Evolutionary conservation across 2,888 invertebrate species (phyloP).

Genomic region (Erebia epiphron): DNA sequence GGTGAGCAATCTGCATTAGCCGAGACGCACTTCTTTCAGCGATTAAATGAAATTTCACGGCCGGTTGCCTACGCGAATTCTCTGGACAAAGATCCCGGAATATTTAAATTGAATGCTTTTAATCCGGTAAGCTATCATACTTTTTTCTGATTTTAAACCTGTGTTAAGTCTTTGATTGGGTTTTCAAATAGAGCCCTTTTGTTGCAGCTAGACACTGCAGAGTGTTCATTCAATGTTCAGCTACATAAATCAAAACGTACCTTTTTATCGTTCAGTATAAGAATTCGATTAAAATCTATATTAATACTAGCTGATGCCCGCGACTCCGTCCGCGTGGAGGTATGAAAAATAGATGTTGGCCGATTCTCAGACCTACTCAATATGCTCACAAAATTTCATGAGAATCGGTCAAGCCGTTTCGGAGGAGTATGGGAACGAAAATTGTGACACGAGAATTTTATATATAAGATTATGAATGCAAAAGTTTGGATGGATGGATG

Average conservation of each 20-base stretch:
- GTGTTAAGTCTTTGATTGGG: slow-evolving; percentile 35
- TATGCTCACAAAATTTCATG: too few relatives aligned
- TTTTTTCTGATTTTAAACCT: slow-evolving; percentile 34
- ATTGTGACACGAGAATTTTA: too few relatives aligned
- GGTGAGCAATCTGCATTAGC: slow-evolving; percentile 76
- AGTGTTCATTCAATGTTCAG: slow-evolving; percentile 1
- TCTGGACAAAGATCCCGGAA: slow-evolving; percentile 75
- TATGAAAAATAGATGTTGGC: too few relatives aligned
- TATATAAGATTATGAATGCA: too few relatives aligned
- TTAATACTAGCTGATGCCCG: too few relatives aligned
- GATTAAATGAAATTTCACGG: slow-evolving; percentile 81
- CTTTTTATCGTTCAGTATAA: neutral
- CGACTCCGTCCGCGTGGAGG: too few relatives aligned
- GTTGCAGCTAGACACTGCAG: slow-evolving; percentile 26
- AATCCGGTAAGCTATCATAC: slow-evolving; percentile 53
- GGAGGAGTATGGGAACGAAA: too few relatives aligned
- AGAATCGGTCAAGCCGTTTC: too few relatives aligned
- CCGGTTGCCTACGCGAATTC: slow-evolving; percentile 71
- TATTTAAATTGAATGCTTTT: slow-evolving; percentile 76
- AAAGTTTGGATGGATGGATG: too few relatives aligned
- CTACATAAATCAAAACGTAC: neutral
- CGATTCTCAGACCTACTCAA: too few relatives aligned
- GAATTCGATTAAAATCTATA: neutral
- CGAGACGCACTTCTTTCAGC: slow-evolving; percentile 75
- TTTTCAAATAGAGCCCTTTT: slow-evolving; percentile 30